Conservation (phyloP, 1,140 invertebrate species). For the Batillaria attramentaria region DNA sequence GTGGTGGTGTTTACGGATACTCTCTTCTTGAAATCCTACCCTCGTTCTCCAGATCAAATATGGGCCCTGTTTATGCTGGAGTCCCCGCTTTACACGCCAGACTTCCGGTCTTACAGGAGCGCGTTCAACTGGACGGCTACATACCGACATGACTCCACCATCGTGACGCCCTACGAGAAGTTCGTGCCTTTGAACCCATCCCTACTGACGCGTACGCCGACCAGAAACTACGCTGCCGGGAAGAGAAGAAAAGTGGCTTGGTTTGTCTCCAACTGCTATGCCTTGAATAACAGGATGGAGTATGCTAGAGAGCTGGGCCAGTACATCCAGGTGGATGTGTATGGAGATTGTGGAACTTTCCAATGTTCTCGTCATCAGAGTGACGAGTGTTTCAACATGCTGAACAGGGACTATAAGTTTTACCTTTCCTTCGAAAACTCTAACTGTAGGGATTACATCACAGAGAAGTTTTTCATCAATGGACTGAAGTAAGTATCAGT, state of each 20-base stretch:
- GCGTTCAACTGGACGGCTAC: conserved; percentile 90
- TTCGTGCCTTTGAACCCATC: conserved; percentile 83
- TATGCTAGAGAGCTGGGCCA: conserved; percentile 76
- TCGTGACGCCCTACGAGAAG: conserved; percentile 94
- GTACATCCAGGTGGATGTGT: conserved; percentile 78
- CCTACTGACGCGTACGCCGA: not conserved
- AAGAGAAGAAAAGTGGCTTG: conserved; percentile 73
- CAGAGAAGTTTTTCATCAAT: conserved; percentile 74
- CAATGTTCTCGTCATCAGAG: conserved; percentile 76
- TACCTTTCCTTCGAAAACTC: conserved; percentile 89
- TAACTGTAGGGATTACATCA: conserved; percentile 74
- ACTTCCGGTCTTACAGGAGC: too few species aligned
- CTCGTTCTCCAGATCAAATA: not conserved
- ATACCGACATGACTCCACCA: conserved; percentile 92
- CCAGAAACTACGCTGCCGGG: conserved; percentile 57
- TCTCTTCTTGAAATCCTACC: not conserved
- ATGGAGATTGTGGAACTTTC: conserved; percentile 76
- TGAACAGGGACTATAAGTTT: conserved; percentile 97
- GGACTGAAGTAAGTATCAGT: conserved; percentile 38
- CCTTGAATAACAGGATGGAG: conserved; percentile 73
- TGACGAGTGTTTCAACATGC: conserved; percentile 89
- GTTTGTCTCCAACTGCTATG: conserved; percentile 76
- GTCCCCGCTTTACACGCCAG: not conserved
- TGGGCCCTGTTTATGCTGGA: conserved; percentile 17
- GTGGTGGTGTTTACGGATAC: conserved; percentile 17